Evolutionary conservation across 2,113 vertebrate species (phyloP).

Genomic region (Axis porcinus): DNA sequence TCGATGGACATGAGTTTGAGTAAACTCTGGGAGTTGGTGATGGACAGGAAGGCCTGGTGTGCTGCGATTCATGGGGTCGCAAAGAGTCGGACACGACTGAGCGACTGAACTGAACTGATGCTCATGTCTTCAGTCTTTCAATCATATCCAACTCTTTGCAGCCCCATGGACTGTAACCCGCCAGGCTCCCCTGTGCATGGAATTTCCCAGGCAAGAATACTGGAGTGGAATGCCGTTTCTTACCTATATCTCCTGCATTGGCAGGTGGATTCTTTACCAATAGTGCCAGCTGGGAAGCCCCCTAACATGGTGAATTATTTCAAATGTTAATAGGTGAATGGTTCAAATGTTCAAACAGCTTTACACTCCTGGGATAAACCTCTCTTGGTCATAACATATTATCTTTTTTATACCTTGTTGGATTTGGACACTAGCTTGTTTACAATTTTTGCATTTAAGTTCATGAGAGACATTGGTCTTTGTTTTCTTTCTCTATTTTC

Average conservation of each 20-base stretch:
- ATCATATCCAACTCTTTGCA: background rate
- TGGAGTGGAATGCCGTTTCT: background rate
- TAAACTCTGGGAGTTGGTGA: no score
- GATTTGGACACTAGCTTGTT: background rate
- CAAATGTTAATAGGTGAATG: background rate
- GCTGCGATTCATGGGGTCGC: no score
- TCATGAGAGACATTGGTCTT: background rate
- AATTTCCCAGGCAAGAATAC: background rate
- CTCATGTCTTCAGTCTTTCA: background rate
- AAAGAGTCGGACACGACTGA: no score
- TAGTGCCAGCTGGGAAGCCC: background rate
- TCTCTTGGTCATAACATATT: background rate
- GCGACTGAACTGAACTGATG: no score
- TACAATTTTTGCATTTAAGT: background rate
- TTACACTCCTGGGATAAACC: background rate
- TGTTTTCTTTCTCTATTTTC: background rate
- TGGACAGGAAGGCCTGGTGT: no score
- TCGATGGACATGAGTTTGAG: no score
- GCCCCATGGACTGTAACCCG: background rate
- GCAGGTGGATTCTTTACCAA: background rate
- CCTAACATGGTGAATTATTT: background rate
- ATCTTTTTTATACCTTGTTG: background rate
- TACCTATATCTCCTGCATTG: background rate
- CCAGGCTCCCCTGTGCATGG: background rate
- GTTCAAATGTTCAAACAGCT: background rate